Base-by-base conservation (phyloP, 1,140 invertebrate genomes). In the Cotesia chilonis region DNA sequence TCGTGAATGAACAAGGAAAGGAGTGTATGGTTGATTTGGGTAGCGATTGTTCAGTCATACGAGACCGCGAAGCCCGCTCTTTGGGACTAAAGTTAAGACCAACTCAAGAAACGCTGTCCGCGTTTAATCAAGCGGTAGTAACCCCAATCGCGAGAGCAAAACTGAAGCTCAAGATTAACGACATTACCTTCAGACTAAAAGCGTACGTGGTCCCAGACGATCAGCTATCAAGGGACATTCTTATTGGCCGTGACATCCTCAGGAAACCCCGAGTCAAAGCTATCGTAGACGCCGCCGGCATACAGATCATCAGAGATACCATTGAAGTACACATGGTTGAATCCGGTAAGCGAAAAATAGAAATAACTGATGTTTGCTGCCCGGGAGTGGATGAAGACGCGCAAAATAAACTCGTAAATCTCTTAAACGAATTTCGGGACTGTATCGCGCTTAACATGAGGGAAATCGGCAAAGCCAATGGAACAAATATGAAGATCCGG, bases 111-210 rank as follows among this genome's bases (percentile, higher is more conserved):
- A 52, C 35, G 28, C 3, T 70, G 74, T 66, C 68, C 17, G 75
- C 68, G 9, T 76, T 76, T 69, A 76, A 76, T 38, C 51, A 72
- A n/a, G 17, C 70, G 2, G n/a, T 72, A 7, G 70, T 72, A 41
- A 38, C 17, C 10, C 75, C 75, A 10, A 41, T 76, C 5, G 75
- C 60, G 10, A 28, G 47, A 9, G 54, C 73, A 2, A 60, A 54
- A 55, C 17, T 69, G 20, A 54, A 61, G 68, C 36, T 71, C 10
- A 54, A 61, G 63, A n/a, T 71, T 4, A 65, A 71, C 17, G 54
- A 35, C 35, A 71, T 71, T 14, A n/a, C 20, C 14, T 71, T 71
- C 14, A 57, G 67, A 35, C 17, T 68, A 10, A 41, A 68, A 28
- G 59, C 60, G 20, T 74, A 61, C 7, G 59, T 74, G 17, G 65